Conservation (phyloP, 2,888 invertebrate species). For the Cataglyphis rosenhaueri region DNA sequence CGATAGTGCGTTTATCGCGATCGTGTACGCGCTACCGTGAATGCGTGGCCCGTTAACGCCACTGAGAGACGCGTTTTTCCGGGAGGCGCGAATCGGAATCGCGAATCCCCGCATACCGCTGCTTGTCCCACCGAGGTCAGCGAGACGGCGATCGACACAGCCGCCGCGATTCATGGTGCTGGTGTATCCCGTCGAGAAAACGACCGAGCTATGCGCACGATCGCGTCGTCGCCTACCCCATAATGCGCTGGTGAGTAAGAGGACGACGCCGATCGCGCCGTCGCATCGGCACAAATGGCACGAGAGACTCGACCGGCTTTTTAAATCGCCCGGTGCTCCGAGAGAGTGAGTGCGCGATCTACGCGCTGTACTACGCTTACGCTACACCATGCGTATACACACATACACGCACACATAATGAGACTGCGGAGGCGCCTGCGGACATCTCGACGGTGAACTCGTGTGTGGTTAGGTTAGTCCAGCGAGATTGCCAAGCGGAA, state of each 20-base stretch:
- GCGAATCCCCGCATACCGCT: slow-evolving; percentile 56
- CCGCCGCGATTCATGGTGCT: slow-evolving; percentile 70
- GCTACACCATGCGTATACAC: neutral
- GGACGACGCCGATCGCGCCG: neutral
- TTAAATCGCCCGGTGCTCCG: slow-evolving; percentile 30
- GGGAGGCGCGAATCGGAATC: slow-evolving; percentile 42
- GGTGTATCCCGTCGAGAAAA: slow-evolving; percentile 73
- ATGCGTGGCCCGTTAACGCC: slow-evolving; percentile 59
- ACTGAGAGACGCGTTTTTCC: slow-evolving; percentile 73
- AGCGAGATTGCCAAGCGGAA: slow-evolving; percentile 77
- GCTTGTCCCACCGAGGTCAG: slow-evolving; percentile 58
- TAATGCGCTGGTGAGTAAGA: slow-evolving; percentile 77
- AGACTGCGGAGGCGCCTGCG: slow-evolving; percentile 16
- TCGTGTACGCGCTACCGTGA: slow-evolving; percentile 57
- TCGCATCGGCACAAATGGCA: neutral
- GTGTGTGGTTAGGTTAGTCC: slow-evolving; percentile 82
- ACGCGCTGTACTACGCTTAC: neutral
- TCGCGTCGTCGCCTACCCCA: slow-evolving; percentile 67
- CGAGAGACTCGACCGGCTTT: slow-evolving; percentile 25
- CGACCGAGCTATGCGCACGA: slow-evolving; percentile 72
- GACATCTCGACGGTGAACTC: slow-evolving; percentile 19
- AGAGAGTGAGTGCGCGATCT: neutral
- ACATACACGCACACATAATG: slow-evolving; percentile 55
- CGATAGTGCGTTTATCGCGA: slow-evolving; percentile 62
- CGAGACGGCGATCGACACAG: slow-evolving; percentile 65